These are phyloP conservation scores for Aquatica leii DNA, from an alignment of 2,888 invertebrate species.

Conservation along the genomic window DNA sequence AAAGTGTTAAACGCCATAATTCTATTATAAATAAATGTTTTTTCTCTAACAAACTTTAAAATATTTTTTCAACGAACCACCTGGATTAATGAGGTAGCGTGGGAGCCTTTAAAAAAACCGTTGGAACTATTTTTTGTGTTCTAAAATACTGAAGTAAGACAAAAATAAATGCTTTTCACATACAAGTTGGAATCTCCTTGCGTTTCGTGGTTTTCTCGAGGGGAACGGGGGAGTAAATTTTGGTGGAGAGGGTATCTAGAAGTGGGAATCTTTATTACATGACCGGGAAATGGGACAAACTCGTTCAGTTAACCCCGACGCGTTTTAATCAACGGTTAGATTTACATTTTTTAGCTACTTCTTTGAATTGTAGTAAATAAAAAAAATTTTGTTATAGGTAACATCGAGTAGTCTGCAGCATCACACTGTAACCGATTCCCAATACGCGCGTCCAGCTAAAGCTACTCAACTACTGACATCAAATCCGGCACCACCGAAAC, in stretches of 20 bases:
- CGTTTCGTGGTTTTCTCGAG: constrained; percentile 33
- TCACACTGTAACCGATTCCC: constrained; percentile 72
- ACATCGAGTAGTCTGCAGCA: constrained; percentile 70
- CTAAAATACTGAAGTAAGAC: constrained; percentile 1
- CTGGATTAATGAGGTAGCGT: constrained; percentile 9
- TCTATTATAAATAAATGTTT: neutral
- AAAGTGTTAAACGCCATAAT: constrained; percentile 5
- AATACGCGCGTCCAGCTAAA: constrained; percentile 74
- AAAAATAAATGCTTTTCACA: constrained; percentile 13
- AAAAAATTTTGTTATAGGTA: constrained; percentile 61
- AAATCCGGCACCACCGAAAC: constrained; percentile 57
- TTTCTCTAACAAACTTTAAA: constrained; percentile 10
- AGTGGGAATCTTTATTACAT: constrained; percentile 44
- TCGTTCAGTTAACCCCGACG: constrained; percentile 30
- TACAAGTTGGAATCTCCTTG: constrained; percentile 26
- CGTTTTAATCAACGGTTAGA: constrained; percentile 26
- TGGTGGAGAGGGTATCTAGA: constrained; percentile 42
- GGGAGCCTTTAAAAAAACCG: constrained; percentile 3
- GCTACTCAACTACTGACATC: constrained; percentile 54
- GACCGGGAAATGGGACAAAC: constrained; percentile 36
- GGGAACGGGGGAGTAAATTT: constrained; percentile 16
- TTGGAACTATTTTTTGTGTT: constrained; percentile 14
- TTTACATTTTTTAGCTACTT: neutral
- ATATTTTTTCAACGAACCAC: constrained; percentile 9
- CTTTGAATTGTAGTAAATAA: neutral